These are phyloP conservation scores for Vulpes lagopus DNA, from an alignment of 2,113 vertebrate species.

Conservation along the genomic window DNA sequence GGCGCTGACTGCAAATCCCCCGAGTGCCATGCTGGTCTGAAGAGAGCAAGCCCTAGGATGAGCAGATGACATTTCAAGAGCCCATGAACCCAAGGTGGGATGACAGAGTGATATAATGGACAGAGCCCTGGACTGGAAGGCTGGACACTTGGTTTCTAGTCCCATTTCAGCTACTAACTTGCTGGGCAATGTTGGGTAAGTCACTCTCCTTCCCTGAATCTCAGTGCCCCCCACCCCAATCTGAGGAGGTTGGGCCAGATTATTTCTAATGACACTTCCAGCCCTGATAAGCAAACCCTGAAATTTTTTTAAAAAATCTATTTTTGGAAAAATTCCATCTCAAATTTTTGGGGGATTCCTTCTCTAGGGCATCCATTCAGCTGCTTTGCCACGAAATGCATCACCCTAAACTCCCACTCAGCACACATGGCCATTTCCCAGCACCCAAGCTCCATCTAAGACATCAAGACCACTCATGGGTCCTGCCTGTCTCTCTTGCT, in stretches of 20 bases:
- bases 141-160: constrained; percentile 49
- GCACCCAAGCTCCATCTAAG: not conserved
- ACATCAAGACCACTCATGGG: not conserved
- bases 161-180: constrained; percentile 55
- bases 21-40: constrained; percentile 64
- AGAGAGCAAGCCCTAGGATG: constrained; percentile 48
- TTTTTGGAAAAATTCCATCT: constrained; percentile 31
- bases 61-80: constrained; percentile 62
- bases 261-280: constrained; percentile 35
- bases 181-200: constrained; percentile 66
- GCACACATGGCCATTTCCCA: not conserved
- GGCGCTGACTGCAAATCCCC: constrained; percentile 57
- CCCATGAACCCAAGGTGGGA: not conserved
- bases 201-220: constrained; percentile 56
- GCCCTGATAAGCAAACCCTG: not conserved
- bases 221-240: not conserved
- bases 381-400: constrained; percentile 5
- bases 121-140: not conserved
- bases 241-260: not conserved
- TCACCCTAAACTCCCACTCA: not conserved
- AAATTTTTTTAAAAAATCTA: not conserved
- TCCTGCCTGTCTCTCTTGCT: not conserved
- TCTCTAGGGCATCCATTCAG: constrained; percentile 40
- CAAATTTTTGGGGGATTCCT: not conserved
- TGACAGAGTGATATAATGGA: constrained; percentile 54